Conservation (phyloP, 2,113 vertebrate genomes). For the Albula goreensis region DNA sequence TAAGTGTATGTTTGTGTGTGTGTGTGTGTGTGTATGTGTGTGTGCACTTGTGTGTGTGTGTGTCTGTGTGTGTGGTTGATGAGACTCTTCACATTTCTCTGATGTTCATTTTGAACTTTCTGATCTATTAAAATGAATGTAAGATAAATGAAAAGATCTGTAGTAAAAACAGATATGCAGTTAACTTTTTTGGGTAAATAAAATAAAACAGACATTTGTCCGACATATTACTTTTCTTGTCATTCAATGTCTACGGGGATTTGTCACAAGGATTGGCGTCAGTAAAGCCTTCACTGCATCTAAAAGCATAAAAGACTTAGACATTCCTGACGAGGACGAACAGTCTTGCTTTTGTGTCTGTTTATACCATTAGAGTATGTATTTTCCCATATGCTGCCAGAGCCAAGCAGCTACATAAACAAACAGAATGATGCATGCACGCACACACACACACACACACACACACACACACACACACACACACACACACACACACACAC, state of each 20-base stretch:
- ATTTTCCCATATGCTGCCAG: not conserved
- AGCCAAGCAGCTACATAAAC: not conserved
- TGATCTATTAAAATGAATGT: not conserved
- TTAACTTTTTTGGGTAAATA: not conserved
- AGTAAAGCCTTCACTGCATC: not conserved
- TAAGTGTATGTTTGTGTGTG: conserved; percentile 33
- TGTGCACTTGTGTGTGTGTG: conserved; percentile 28
- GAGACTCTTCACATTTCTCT: not conserved
- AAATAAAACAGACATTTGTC: conserved; percentile 1
- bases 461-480: conserved; percentile 4
- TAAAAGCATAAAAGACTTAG: conserved; percentile 13
- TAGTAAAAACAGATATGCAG: no score
- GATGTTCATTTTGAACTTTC: not conserved
- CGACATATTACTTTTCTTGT: not conserved
- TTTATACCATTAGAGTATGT: not conserved
- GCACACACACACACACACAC: conserved; percentile 34
- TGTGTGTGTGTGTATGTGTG: conserved; percentile 34
- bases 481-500: conserved; percentile 36
- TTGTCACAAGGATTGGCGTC: not conserved
- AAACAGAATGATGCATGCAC: not conserved
- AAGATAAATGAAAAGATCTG: not conserved
- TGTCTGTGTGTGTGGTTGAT: no score
- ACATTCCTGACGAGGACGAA: not conserved
- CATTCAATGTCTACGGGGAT: not conserved
- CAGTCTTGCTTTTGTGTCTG: not conserved